phyloP scores from a whole-genome alignment of 2,113 vertebrate genomes.

The Oplegnathus fasciatus region DNA sequence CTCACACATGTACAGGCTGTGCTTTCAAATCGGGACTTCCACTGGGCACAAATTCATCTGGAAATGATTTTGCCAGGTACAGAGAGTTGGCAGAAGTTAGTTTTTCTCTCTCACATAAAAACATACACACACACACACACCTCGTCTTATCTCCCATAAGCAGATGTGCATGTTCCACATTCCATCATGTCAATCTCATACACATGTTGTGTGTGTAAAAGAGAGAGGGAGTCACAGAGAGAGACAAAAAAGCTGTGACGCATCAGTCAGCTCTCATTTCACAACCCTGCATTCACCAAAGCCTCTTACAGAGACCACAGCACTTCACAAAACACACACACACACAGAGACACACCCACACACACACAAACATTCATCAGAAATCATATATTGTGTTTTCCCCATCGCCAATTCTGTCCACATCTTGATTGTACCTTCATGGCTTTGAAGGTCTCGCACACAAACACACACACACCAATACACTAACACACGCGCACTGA shows the following conservation, averaged over 20 bases:
- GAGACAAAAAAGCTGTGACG: not conserved
- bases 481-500: not conserved
- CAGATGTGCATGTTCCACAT: conserved; percentile 75
- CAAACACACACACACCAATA: conserved; percentile 16
- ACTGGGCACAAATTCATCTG: conserved; percentile 21
- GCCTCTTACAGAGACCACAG: conserved; percentile 67
- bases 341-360: not conserved
- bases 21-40: conserved; percentile 28
- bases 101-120: conserved; percentile 8
- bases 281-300: conserved; percentile 69
- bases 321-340: conserved; percentile 25
- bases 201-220: conserved; percentile 32
- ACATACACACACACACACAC: conserved; percentile 11
- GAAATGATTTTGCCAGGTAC: conserved; percentile 53
- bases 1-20: not conserved
- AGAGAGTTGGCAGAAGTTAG: conserved; percentile 49
- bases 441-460: not conserved
- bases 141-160: conserved; percentile 79
- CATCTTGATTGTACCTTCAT: conserved; percentile 10
- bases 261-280: conserved; percentile 70
- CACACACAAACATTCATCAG: conserved; percentile 36
- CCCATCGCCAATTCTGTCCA: not conserved
- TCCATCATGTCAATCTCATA: conserved; percentile 52
- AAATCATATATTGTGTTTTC: conserved; percentile 5
- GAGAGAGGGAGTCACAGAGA: not conserved